Evolutionary conservation across 1,140 invertebrate genomes (phyloP), one percentile per base, ranked within the genome.

Genomic region (Saccostrea echinata): DNA sequence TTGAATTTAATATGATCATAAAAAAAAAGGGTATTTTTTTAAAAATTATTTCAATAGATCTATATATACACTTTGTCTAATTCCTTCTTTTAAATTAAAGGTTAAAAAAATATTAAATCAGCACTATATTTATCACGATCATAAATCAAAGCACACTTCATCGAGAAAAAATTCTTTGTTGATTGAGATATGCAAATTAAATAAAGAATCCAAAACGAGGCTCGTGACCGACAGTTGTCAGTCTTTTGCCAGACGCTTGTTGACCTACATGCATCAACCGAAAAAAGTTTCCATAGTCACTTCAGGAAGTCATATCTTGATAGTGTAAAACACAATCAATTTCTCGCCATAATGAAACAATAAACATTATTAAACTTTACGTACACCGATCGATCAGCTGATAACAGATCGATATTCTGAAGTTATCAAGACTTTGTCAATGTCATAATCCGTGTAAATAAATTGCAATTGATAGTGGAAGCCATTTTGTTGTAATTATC

Each of bases 221-320:
- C 68, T 76, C 68, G 27, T 76, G 68, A 76, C 68, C 68, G 68
- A 76, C 68, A 76, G 68, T 76, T 76, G 68, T 76, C 68, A 76
- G 68, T 76, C 68, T 76, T 76, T 76, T 76, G 68, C 68, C 68
- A 76, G 68, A 76, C 68, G 68, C 68, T 76, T 27, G 68, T 76
- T 76, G 68, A 76, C 68, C 68, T 76, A 76, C 68, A 76, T 76
- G 68, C 68, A 76, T 76, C 68, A 76, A 27, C 68, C 68, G 68
- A 76, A 76, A 76, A 76, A 76, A 76, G 68, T 76, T 76, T 76
- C 68, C 68, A 76, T 76, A 76, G 68, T 76, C 68, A 76, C 68
- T 76, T 9, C 3, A 76, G 68, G 68, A 76, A 76, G 68, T 76
- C 68, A 33, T 76, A 16, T 33, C n/a, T n/a, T 76, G 55, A 61